A percentile compares a stretch with the other conserved stretches of the same genome.
Evolutionary conservation across 2,888 invertebrate species (phyloP).

Genomic region (Drosophila niveifrons): DNA sequence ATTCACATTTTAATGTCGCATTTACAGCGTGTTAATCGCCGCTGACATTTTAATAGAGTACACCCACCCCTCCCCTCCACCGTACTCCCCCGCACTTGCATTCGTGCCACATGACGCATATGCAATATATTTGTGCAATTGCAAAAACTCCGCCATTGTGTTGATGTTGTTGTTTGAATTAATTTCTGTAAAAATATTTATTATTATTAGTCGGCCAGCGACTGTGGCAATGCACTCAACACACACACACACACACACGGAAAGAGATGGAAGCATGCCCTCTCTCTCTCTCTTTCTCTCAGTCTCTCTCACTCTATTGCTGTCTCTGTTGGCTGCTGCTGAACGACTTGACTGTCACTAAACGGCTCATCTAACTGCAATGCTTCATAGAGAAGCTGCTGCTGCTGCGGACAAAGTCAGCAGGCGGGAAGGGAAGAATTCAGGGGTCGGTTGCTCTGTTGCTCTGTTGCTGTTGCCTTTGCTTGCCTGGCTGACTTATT

Average conservation of each 20-base stretch:
- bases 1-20: background rate
- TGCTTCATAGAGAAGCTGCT: slow-evolving; percentile 76
- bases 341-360: slow-evolving; percentile 76
- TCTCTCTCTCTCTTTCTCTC: slow-evolving; percentile 22
- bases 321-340: slow-evolving; percentile 25
- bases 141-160: slow-evolving; percentile 34
- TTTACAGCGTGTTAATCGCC: background rate
- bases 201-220: slow-evolving; percentile 68
- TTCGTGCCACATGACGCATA: slow-evolving; percentile 49
- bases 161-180: slow-evolving; percentile 47
- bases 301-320: background rate
- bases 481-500: slow-evolving; percentile 80
- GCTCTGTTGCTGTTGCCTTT: slow-evolving; percentile 32
- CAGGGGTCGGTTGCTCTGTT: slow-evolving; percentile 6
- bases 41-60: background rate
- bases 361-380: slow-evolving; percentile 82
- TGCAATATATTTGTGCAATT: slow-evolving; percentile 54
- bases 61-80: background rate
- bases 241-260: slow-evolving; percentile 32
- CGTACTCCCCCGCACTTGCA: too few species aligned
- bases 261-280: slow-evolving; percentile 36
- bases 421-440: slow-evolving; percentile 2
- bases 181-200: slow-evolving; percentile 73
- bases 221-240: slow-evolving; percentile 69
- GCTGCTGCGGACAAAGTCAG: slow-evolving; percentile 8